phyloP scores from a whole-genome alignment of 2,113 vertebrate genomes.

The Lasiurus borealis region DNA sequence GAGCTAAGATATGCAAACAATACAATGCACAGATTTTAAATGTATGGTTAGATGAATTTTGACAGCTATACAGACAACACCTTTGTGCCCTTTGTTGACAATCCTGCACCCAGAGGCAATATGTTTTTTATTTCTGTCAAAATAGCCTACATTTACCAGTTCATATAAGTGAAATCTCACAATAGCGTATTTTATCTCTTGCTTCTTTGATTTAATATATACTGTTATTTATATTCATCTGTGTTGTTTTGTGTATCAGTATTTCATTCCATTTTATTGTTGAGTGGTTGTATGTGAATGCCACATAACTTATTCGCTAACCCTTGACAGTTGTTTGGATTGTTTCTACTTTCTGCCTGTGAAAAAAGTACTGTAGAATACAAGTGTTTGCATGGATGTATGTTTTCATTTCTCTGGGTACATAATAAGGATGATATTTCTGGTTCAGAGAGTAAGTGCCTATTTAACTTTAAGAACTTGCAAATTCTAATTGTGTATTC shows the following conservation, averaged over 20 bases:
- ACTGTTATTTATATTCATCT: neutral
- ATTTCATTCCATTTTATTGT: neutral
- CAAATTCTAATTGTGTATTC: neutral
- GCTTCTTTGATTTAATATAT: constrained; percentile 9
- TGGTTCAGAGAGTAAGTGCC: neutral
- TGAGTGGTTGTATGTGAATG: neutral
- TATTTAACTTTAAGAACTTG: neutral
- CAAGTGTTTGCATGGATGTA: neutral
- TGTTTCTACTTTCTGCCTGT: neutral
- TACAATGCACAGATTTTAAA: constrained; percentile 1
- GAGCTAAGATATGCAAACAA: neutral
- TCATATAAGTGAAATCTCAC: neutral
- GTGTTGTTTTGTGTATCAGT: neutral
- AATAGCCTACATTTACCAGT: neutral
- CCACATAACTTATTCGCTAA: neutral
- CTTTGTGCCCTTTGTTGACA: neutral
- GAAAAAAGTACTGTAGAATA: neutral
- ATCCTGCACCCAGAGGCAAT: neutral
- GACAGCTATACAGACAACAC: neutral
- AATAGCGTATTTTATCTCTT: neutral
- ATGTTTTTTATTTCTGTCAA: neutral
- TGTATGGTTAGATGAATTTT: neutral
- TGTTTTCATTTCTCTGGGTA: neutral
- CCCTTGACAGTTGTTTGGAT: neutral
- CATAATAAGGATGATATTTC: neutral